Percentiles rank a stretch among this genome's conserved stretches.
Conservation (phyloP, 2,113 vertebrate species). For the Pomatostomus ruficeps region DNA sequence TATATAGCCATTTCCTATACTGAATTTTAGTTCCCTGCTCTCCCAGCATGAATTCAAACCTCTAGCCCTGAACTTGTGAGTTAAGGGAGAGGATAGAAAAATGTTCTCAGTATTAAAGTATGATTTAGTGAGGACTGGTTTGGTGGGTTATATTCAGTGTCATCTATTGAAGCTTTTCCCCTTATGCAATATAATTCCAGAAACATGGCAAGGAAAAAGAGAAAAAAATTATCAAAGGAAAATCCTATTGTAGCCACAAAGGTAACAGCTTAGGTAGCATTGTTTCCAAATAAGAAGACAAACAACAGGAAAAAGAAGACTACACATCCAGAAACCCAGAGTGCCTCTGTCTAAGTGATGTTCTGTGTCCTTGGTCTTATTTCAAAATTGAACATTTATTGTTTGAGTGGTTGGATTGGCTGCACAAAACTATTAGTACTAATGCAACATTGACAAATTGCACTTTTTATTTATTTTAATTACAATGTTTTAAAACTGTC, state of each 20-base stretch:
- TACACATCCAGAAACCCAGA: neutral
- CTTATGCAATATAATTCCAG: neutral
- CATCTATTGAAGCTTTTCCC: neutral
- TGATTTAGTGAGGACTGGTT: neutral
- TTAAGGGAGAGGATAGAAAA: neutral
- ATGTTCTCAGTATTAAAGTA: neutral
- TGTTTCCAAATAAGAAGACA: neutral
- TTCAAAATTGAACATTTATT: neutral
- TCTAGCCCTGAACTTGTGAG: neutral
- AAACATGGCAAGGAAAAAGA: neutral
- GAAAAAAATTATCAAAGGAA: neutral
- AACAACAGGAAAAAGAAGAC: neutral
- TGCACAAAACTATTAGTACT: neutral
- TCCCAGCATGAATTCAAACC: neutral
- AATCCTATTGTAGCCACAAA: neutral
- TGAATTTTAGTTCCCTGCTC: neutral
- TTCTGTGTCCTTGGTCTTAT: neutral
- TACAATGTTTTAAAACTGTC: neutral
- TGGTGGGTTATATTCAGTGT: neutral
- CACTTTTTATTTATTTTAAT: neutral
- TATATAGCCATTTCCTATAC: neutral
- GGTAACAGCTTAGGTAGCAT: neutral
- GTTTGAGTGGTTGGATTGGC: neutral
- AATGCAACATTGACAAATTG: neutral
- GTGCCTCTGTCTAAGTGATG: neutral